Conservation (phyloP, 2,113 vertebrate species). For the Arizona elegans region DNA sequence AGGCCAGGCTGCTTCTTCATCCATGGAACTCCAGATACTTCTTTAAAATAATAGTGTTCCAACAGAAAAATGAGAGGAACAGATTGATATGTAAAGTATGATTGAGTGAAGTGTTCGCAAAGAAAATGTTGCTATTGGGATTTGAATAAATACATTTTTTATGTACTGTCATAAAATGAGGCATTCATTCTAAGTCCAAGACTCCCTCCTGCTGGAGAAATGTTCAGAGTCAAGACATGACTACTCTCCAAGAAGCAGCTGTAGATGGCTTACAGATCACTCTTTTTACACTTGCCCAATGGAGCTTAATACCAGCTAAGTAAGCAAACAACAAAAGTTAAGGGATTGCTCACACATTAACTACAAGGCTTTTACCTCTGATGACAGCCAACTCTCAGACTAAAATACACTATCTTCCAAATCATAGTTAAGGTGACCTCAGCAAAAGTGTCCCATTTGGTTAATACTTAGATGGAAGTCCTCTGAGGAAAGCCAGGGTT, state of each 20-base stretch:
- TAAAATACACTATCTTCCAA: neutral
- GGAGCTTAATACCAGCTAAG: neutral
- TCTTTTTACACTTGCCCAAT: neutral
- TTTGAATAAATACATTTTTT: neutral
- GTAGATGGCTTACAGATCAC: neutral
- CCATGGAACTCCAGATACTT: neutral
- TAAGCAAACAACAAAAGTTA: neutral
- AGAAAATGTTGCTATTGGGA: neutral
- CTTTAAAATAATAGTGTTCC: neutral
- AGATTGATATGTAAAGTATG: neutral
- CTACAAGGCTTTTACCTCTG: neutral
- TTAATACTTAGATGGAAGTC: neutral
- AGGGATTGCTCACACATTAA: neutral
- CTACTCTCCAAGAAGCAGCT: neutral
- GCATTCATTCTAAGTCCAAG: neutral
- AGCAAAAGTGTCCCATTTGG: neutral
- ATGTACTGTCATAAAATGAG: neutral
- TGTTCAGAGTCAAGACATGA: neutral
- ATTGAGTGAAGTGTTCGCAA: neutral
- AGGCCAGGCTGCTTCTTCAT: neutral
- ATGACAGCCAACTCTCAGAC: neutral
- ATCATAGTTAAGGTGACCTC: neutral
- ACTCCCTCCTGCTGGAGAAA: neutral
- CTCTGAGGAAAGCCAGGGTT: neutral
- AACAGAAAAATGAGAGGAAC: neutral